Percentiles rank a stretch among this genome's conserved stretches.
Conservation (phyloP, 2,113 vertebrate species). For the Sander vitreus region DNA sequence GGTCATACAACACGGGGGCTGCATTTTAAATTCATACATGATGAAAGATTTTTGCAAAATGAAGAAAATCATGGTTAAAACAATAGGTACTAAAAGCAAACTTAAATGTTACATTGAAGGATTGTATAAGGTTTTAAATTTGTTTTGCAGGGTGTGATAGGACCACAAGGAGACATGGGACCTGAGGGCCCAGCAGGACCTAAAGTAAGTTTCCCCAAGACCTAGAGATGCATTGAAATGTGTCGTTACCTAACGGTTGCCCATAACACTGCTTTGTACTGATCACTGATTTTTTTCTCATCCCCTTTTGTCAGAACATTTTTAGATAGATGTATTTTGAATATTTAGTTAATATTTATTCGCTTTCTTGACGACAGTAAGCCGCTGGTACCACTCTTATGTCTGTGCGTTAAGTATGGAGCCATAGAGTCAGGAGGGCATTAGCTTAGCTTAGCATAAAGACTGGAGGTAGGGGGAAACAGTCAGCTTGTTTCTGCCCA, state of each 20-base stretch:
- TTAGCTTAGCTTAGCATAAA: too few species aligned
- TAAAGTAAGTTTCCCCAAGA: constrained; percentile 72
- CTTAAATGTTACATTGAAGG: neutral
- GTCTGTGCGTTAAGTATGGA: too few species aligned
- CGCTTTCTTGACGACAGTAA: neutral
- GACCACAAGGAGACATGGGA: constrained; percentile 77
- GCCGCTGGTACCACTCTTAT: too few species aligned
- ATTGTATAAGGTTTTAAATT: neutral
- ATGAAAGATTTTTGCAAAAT: neutral
- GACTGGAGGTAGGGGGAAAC: too few species aligned
- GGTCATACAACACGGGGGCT: constrained; percentile 4
- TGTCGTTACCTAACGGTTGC: neutral
- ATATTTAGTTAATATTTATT: neutral
- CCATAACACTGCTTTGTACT: neutral
- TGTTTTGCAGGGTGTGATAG: constrained; percentile 69
- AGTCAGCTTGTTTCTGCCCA: too few species aligned
- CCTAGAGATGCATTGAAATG: neutral
- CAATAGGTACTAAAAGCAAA: neutral
- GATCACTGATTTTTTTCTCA: neutral
- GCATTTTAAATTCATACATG: constrained; percentile 8
- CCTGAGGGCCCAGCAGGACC: constrained; percentile 77
- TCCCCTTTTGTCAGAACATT: neutral
- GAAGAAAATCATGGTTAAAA: neutral
- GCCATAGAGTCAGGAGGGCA: too few species aligned
- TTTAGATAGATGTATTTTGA: neutral